A percentile compares a stretch with the other conserved stretches of the same genome.
Evolutionary conservation across 2,113 vertebrate genomes (phyloP).

Genomic region (Calidris pygmaea): DNA sequence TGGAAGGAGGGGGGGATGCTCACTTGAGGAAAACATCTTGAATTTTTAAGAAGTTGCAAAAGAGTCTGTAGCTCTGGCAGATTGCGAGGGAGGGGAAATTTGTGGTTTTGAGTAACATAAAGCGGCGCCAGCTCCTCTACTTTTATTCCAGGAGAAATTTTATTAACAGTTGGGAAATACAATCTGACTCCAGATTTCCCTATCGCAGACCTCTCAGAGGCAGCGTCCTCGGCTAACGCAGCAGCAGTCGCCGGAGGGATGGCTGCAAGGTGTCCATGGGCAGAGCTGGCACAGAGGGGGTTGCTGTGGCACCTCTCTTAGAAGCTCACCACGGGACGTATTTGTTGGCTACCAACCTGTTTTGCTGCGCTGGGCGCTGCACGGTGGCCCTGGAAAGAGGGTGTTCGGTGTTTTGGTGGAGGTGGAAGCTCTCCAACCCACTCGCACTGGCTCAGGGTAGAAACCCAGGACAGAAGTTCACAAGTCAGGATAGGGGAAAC

Average conservation of each 20-base stretch:
- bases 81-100: not conserved
- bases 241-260: not conserved
- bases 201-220: not conserved
- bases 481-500: not conserved
- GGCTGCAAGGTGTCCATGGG: not conserved
- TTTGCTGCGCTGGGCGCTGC: not conserved
- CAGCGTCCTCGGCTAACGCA: rapidly evolving
- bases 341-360: not conserved
- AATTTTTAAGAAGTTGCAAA: not conserved
- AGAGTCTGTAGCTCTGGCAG: slow-evolving; percentile 23
- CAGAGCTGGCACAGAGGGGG: not conserved
- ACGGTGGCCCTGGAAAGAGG: not conserved
- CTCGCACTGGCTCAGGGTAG: not conserved
- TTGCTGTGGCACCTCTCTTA: not conserved
- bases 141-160: slow-evolving; percentile 46
- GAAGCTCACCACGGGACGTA: not conserved
- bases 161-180: slow-evolving; percentile 29
- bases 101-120: slow-evolving; percentile 39
- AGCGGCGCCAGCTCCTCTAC: not conserved
- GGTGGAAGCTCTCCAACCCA: not conserved
- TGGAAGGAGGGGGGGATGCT: not conserved
- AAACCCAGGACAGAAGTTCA: not conserved
- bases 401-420: not conserved
- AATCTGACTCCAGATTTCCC: slow-evolving; percentile 15
- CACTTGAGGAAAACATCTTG: not conserved